Percentiles rank a stretch among this genome's conserved stretches.
These are phyloP conservation scores for Dryococelus australis DNA, from an alignment of 2,888 invertebrate genomes.

Conservation along the genomic window DNA sequence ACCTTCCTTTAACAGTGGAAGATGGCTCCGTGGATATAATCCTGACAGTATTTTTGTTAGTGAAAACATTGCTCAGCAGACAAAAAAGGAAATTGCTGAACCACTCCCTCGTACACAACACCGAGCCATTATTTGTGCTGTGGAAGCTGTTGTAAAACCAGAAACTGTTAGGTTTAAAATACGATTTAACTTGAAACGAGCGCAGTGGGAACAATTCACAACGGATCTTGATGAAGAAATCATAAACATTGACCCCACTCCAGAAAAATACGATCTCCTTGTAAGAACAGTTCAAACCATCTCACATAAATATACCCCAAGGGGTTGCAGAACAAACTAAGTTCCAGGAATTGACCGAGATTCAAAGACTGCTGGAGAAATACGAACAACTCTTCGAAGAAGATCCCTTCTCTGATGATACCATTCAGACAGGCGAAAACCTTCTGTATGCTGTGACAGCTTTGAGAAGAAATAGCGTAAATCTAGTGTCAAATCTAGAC, in stretches of 20 bases:
- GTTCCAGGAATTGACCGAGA: too few species aligned
- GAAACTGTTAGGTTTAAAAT: constrained; percentile 25
- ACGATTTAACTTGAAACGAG: too few species aligned
- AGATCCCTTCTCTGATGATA: constrained; percentile 37
- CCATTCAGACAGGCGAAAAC: constrained; percentile 35
- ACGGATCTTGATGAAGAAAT: too few species aligned
- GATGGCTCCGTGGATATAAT: constrained; percentile 21
- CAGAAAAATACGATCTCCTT: too few species aligned
- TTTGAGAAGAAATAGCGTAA: too few species aligned
- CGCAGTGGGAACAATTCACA: too few species aligned
- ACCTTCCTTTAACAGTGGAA: constrained; percentile 37
- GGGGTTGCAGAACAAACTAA: too few species aligned
- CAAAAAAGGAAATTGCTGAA: not conserved
- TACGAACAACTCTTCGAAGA: constrained; percentile 23
- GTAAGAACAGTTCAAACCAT: too few species aligned
- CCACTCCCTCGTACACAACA: constrained; percentile 35
- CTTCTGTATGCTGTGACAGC: constrained; percentile 23
- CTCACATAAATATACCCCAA: too few species aligned
- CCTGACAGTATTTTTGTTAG: not conserved
- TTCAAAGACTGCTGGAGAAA: too few species aligned
- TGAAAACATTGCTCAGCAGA: not conserved
- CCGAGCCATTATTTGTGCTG: constrained; percentile 25
- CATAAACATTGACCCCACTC: too few species aligned
- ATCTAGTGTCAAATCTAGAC: too few species aligned
- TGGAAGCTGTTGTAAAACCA: constrained; percentile 34